Evolutionary conservation across 2,113 vertebrate genomes (phyloP).

Genomic region (Ptilonorhynchus violaceus): DNA sequence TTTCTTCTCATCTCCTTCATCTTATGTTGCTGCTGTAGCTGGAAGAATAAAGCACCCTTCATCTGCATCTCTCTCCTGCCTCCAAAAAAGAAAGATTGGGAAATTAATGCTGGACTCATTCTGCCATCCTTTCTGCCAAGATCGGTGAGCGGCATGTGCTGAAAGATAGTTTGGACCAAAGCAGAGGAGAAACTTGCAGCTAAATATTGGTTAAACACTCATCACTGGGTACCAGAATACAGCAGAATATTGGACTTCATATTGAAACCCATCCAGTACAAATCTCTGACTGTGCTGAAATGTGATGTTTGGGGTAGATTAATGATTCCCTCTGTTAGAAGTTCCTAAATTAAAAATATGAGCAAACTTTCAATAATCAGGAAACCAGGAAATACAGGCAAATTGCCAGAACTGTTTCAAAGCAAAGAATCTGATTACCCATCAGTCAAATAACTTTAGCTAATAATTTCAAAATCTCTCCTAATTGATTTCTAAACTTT

Average conservation of each 20-base stretch:
- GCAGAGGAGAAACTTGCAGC: not conserved
- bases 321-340: not conserved
- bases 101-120: not conserved
- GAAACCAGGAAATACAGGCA: not conserved
- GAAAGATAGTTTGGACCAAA: not conserved
- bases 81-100: not conserved
- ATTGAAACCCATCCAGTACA: not conserved
- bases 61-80: not conserved
- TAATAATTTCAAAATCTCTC: not conserved
- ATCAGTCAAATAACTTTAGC: not conserved
- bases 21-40: not conserved
- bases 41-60: not conserved
- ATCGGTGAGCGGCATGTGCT: fast-evolving
- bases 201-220: not conserved
- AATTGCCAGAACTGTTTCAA: not conserved
- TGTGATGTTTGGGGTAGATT: not conserved
- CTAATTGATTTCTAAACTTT: not conserved
- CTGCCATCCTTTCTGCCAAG: not conserved
- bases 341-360: not conserved
- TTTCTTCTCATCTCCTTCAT: not conserved
- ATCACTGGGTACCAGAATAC: not conserved
- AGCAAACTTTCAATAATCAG: not conserved
- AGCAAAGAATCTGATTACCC: not conserved
- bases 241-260: not conserved
- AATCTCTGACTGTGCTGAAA: not conserved